Evolutionary conservation across 2,113 vertebrate species (phyloP), one percentile per base, ranked within the genome.

Genomic region (Oenanthe melanoleuca): DNA sequence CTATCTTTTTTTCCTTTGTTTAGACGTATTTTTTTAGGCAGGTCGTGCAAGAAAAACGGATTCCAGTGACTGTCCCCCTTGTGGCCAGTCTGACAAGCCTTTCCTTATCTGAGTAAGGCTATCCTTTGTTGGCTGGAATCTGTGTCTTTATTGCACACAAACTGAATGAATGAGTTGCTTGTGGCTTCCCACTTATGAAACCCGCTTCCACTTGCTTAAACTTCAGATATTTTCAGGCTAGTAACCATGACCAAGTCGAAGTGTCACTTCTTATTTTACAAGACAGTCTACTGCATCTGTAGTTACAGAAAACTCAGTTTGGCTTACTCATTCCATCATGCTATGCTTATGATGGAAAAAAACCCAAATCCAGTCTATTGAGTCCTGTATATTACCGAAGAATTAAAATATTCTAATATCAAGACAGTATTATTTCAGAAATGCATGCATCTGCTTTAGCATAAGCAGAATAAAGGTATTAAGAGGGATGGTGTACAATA

Each of bases 1-100:
- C 71, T 92, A 59, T 86, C 3, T 74, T 59, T 78, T 91, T 83
- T 66, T 80, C 5, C 70, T 92, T 90, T 92, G 82, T 90, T 94
- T 86, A 47, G 31, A 31, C 4, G 2, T 42, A n/a, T 42, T 71
- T 73, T 78, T 85, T 73, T 52, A 86, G 49, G 82, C 34, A 67
- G 38, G 49, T 73, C 0, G 0, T 67, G 60, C 75, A 83, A 74
- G 80, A 88, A 83, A 93, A 88, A 18, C 0, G 0, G 78, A 44
- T 83, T 56, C 44, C 25, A 52, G 0, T 38, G 67, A 53, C 79
- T 88, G 33, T 73, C 26, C 55, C 42, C 40, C 85, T 93, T 11
- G 1, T 77, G 73, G 87, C 57, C 50, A 33, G 26, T 22, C 57
- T 69, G 66, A 42, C 66, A 89, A 92, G 33, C n/a, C 50, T 50